Evolutionary conservation across 1,140 invertebrate species (phyloP).

Genomic region (Drosophila teissieri): DNA sequence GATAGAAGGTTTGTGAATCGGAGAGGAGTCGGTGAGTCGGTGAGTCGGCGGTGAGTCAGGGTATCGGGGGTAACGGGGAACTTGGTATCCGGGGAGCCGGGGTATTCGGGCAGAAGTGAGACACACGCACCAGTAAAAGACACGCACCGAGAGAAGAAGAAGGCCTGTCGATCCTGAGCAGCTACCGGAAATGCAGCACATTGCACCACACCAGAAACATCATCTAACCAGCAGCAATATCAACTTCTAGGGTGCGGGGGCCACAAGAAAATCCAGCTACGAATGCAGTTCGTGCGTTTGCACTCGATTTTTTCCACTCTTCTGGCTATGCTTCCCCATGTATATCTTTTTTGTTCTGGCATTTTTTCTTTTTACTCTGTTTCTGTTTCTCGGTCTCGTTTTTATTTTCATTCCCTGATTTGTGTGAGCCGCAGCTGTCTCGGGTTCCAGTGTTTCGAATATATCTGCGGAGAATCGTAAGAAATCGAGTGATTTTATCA

Average conservation of each 20-base stretch:
- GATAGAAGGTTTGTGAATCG: conserved; percentile 8
- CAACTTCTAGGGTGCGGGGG: not conserved
- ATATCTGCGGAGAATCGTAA: not conserved
- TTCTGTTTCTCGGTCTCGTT: conserved; percentile 1
- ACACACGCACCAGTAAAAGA: conserved; percentile 70
- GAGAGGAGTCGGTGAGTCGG: conserved; percentile 1
- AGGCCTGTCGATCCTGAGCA: conserved; percentile 22
- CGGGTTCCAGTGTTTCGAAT: conserved; percentile 2
- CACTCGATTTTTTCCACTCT: conserved; percentile 42
- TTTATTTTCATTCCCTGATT: conserved; percentile 22
- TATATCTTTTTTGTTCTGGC: not conserved
- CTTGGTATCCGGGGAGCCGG: conserved; percentile 3
- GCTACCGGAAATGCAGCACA: conserved; percentile 81
- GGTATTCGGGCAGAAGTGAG: conserved; percentile 36
- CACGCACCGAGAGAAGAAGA: conserved; percentile 51
- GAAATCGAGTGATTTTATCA: conserved; percentile 6
- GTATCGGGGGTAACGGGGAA: conserved; percentile 17
- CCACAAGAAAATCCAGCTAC: conserved; percentile 9
- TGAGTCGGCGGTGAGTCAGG: not conserved
- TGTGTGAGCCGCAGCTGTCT: conserved; percentile 22
- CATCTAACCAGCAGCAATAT: not conserved
- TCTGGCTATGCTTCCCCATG: not conserved
- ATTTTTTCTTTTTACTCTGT: not conserved
- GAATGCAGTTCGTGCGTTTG: conserved; percentile 49
- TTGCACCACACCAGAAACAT: conserved; percentile 50